Conservation (phyloP, 2,888 invertebrate species). For the Oxytorus armatus region DNA sequence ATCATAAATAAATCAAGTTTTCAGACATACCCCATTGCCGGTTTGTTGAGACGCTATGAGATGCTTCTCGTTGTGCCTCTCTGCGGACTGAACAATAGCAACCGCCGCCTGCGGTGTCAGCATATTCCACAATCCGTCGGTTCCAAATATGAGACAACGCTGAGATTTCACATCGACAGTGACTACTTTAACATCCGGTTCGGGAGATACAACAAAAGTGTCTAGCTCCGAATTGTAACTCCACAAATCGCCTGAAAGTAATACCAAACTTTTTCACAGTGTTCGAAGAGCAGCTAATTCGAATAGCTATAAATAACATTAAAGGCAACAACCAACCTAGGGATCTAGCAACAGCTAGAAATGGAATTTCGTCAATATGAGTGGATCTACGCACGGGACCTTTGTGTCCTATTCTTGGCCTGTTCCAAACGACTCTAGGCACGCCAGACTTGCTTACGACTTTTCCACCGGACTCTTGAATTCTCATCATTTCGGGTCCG, state of each 20-base stretch:
- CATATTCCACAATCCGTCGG: conserved; percentile 99
- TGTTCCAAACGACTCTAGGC: conserved; percentile 98
- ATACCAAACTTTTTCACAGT: conserved; percentile 25
- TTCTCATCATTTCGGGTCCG: conserved; percentile 92
- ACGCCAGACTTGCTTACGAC: conserved; percentile 93
- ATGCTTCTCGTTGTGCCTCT: conserved; percentile 90
- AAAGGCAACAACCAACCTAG: too few species aligned
- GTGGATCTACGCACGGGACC: conserved; percentile 96
- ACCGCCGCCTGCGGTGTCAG: conserved; percentile 93
- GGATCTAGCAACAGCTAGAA: conserved; percentile 97
- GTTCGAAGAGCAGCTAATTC: background rate
- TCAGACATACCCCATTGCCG: conserved; percentile 78
- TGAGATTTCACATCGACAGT: conserved; percentile 88
- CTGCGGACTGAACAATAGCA: conserved; percentile 92
- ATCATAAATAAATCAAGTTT: background rate
- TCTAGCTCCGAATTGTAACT: conserved; percentile 96
- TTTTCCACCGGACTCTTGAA: conserved; percentile 93
- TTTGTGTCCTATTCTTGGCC: conserved; percentile 93
- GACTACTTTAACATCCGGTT: conserved; percentile 96
- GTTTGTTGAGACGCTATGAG: conserved; percentile 83
- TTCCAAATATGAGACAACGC: conserved; percentile 96
- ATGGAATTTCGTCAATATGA: conserved; percentile 96
- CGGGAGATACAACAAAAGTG: conserved; percentile 98
- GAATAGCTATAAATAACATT: too few species aligned
- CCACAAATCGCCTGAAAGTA: conserved; percentile 94